Percentiles rank a stretch among this genome's conserved stretches.
These are phyloP conservation scores for Eupeodes luniger DNA, from an alignment of 2,888 invertebrate species.

Conservation along the genomic window DNA sequence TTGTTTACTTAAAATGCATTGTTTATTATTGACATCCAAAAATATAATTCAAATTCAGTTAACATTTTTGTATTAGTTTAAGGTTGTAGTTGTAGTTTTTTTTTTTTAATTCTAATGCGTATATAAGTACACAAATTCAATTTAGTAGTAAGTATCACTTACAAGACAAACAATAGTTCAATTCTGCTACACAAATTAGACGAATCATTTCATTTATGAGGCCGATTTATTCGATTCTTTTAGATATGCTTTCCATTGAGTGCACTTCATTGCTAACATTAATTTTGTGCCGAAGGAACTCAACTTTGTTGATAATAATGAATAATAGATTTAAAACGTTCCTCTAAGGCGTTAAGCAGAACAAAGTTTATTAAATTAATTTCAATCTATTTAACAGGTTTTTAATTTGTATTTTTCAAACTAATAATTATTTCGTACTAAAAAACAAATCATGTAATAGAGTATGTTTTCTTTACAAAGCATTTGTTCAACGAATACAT, in stretches of 20 bases:
- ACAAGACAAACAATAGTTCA: conserved; percentile 1
- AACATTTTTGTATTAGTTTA: conserved; percentile 53
- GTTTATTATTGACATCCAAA: conserved; percentile 44
- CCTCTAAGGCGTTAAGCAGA: not conserved
- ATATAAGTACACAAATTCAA: not conserved
- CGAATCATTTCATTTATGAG: not conserved
- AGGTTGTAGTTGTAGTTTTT: conserved; percentile 40
- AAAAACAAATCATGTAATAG: conserved; percentile 8
- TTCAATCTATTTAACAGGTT: not conserved
- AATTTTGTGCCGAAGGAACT: not conserved
- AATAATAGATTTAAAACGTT: not conserved
- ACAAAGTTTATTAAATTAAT: not conserved
- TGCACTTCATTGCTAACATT: not conserved
- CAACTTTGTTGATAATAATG: not conserved
- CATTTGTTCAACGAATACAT: conserved; percentile 30
- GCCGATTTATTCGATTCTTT: not conserved
- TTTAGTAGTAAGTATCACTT: not conserved
- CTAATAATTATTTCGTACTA: not conserved
- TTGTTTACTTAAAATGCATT: conserved; percentile 12
- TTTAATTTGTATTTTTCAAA: not conserved
- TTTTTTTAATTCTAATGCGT: conserved; percentile 19
- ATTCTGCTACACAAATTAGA: not conserved
- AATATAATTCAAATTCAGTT: conserved; percentile 48
- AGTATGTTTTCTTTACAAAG: conserved; percentile 15
- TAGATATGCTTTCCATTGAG: not conserved